A percentile compares a stretch with the other conserved stretches of the same genome.
Conservation (phyloP, 2,797 vertebrate species). For the Emys orbicularis region DNA sequence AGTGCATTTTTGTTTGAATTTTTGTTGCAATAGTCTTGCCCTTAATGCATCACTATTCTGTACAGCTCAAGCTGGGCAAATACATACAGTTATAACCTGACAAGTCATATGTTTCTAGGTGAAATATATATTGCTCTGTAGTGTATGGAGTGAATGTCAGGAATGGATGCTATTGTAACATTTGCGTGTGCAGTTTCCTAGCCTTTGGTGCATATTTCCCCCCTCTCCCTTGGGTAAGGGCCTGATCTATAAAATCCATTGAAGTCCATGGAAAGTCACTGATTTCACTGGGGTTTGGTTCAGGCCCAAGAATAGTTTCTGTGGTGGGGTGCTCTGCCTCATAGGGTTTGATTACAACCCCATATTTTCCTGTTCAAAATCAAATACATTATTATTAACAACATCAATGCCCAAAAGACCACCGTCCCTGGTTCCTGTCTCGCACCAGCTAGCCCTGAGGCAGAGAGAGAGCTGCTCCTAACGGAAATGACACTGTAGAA, state of each 20-base stretch:
- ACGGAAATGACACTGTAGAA: slow-evolving; percentile 55
- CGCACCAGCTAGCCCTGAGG: neutral
- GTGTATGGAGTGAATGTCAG: slow-evolving; percentile 54
- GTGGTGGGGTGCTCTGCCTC: accelerated
- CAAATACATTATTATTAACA: neutral
- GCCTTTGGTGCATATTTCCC: neutral
- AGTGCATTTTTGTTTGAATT: neutral
- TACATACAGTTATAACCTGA: neutral
- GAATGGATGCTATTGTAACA: neutral
- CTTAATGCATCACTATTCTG: slow-evolving; percentile 39
- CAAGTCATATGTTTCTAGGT: neutral
- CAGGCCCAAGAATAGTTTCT: accelerated
- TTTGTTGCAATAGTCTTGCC: neutral
- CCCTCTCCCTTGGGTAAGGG: neutral
- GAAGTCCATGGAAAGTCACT: neutral
- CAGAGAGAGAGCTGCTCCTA: neutral
- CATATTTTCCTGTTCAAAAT: neutral
- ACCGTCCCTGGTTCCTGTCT: neutral
- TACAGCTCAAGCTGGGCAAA: neutral
- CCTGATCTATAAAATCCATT: neutral
- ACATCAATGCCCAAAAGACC: too few relatives aligned
- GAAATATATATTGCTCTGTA: slow-evolving; percentile 65
- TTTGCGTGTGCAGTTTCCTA: neutral
- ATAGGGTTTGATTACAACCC: neutral
- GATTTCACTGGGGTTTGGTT: neutral